Conservation (phyloP, 2,113 vertebrate genomes). For the Caranx ignobilis region DNA sequence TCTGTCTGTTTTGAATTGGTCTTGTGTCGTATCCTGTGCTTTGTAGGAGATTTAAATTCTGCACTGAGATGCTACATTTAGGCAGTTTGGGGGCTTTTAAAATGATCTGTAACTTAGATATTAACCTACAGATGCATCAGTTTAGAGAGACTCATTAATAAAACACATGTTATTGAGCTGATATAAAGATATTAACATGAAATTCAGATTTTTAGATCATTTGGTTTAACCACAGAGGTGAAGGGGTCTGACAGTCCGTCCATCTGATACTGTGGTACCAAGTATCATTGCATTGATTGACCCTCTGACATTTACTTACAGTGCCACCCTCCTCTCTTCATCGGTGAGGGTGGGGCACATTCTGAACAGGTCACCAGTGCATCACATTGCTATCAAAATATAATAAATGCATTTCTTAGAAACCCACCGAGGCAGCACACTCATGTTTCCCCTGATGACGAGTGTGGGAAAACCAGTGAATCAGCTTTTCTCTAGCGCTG, state of each 20-base stretch:
- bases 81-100: background rate
- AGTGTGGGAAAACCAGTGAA: background rate
- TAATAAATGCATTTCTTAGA: background rate
- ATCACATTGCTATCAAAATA: background rate
- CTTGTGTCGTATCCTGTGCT: background rate
- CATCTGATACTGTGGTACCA: background rate
- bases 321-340: background rate
- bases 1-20: conserved; percentile 2
- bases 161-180: too few relatives aligned
- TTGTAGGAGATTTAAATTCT: background rate
- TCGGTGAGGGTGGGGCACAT: too few relatives aligned
- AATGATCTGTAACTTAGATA: conserved; percentile 1
- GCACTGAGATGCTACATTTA: conserved; percentile 12
- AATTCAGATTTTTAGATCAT: too few relatives aligned
- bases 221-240: too few relatives aligned
- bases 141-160: too few relatives aligned
- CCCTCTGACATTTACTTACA: background rate
- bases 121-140: background rate
- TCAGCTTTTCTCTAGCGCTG: background rate
- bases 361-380: too few relatives aligned
- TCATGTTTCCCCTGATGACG: background rate
- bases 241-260: background rate
- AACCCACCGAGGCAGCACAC: background rate
- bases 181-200: too few relatives aligned
- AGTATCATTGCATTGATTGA: background rate